Evolutionary conservation across 2,113 vertebrate species (phyloP), one percentile per base, ranked within the genome.

Genomic region (Peromyscus californicus): DNA sequence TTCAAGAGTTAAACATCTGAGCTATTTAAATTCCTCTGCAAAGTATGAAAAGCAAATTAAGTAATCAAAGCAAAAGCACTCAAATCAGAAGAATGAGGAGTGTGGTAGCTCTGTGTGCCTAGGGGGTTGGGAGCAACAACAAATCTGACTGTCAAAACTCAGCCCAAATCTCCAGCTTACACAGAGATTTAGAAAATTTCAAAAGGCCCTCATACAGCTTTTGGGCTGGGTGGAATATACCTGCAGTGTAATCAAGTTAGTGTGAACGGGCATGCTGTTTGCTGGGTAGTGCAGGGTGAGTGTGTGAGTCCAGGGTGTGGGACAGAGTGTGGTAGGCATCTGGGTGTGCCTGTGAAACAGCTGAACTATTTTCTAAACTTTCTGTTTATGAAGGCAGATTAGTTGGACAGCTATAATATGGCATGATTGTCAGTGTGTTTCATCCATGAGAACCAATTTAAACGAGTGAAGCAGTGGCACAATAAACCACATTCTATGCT

Each of bases 1-100:
- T 98, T 88, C 29, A 79, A 92, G 89, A 98, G 85, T 84, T 93
- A 97, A 95, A 80, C 79, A 84, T 91, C 96, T 94, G 74, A 69
- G 1, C 83, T 98, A 54, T 88, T 98, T 97, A 91, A 90, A 95
- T 89, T 96, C 85, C 86, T 80, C 89, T 24, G 1, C 79, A 24
- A 80, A 94, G 78, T 93, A 79, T 87, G 94, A 95, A 97, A 97
- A 92, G 57, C 84, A 61, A 78, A 89, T 70, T 70, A 86, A 96
- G 79, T 89, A 80, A 84, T 89, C 87, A 70, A 61, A 2, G 45
- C 36, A 91, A 39, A 92, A 80, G 96, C 82, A 95, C 74, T 78
- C n/a, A 96, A 51, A 88, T 90, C 82, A 63, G 70, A 97, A 95
- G 92, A 86, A 91, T 57, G 93, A 89, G 36, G 75, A 92, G 19